Evolutionary conservation across 1,140 invertebrate species (phyloP).

Genomic region (Stenopsyche tienmushanensis): DNA sequence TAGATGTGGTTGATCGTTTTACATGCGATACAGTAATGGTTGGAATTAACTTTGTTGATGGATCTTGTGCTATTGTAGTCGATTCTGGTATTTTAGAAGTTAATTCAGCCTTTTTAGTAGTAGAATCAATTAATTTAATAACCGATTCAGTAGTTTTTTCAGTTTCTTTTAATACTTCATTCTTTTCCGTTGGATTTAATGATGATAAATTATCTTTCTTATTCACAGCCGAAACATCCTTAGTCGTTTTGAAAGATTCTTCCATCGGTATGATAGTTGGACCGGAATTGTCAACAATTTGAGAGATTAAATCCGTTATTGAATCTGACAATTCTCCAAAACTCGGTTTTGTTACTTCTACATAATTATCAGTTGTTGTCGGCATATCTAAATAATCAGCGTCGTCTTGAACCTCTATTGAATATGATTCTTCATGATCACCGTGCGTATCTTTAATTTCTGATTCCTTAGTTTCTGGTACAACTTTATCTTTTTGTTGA

Average conservation of each 20-base stretch:
- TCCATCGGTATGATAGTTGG: conserved; percentile 22
- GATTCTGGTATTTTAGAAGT: too few relatives aligned
- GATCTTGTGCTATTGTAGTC: too few relatives aligned
- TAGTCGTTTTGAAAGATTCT: neutral
- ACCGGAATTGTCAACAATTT: conserved; percentile 33
- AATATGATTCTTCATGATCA: too few relatives aligned
- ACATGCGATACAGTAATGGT: neutral
- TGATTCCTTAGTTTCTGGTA: conserved; percentile 8
- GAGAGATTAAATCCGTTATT: conserved; percentile 37
- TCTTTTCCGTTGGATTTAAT: neutral
- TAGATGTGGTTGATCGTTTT: neutral
- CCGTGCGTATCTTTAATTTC: too few relatives aligned
- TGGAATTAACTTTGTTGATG: neutral
- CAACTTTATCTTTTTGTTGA: too few relatives aligned
- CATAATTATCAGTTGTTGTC: conserved; percentile 3
- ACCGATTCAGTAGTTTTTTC: conserved; percentile 2
- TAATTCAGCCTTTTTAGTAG: too few relatives aligned
- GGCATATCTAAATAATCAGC: conserved; percentile 28
- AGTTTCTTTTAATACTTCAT: neutral
- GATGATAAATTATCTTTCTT: too few relatives aligned
- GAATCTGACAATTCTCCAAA: conserved; percentile 32
- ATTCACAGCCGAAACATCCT: too few relatives aligned
- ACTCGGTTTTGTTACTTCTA: conserved; percentile 24
- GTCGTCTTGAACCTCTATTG: conserved; percentile 11
- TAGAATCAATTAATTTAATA: too few relatives aligned